Evolutionary conservation across 2,797 vertebrate species (phyloP).

Genomic region (Acipenser transmontanus): DNA sequence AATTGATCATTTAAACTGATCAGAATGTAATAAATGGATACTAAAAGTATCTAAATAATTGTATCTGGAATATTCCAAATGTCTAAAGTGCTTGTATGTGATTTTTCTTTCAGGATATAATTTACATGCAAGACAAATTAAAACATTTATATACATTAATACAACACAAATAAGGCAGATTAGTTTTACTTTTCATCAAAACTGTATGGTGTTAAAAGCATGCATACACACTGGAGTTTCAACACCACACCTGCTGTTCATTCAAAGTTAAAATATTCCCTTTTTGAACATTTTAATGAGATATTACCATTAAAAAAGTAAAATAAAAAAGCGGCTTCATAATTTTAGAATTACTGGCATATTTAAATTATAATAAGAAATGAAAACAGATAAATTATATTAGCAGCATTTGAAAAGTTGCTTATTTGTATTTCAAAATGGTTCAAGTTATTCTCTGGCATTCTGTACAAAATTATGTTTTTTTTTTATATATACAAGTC

Average conservation of each 20-base stretch:
- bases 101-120: constrained; percentile 41
- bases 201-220: constrained; percentile 34
- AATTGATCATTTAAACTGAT: constrained; percentile 97
- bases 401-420: constrained; percentile 64
- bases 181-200: constrained; percentile 36
- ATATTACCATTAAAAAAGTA: constrained; percentile 17
- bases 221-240: constrained; percentile 29
- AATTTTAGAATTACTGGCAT: constrained; percentile 32
- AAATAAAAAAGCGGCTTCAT: constrained; percentile 31
- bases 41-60: constrained; percentile 82
- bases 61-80: constrained; percentile 82
- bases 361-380: constrained; percentile 37
- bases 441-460: too few relatives aligned
- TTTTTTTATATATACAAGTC: too few relatives aligned
- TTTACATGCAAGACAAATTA: constrained; percentile 39
- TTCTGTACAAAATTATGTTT: too few relatives aligned
- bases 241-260: constrained; percentile 19
- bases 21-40: constrained; percentile 77
- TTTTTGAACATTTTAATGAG: constrained; percentile 19
- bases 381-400: constrained; percentile 19
- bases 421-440: constrained; percentile 4
- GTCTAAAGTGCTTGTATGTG: constrained; percentile 91
- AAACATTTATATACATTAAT: background rate
- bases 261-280: constrained; percentile 25
- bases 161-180: constrained; percentile 57